phyloP scores from a whole-genome alignment of 2,797 vertebrate species.

The Channa striata region DNA sequence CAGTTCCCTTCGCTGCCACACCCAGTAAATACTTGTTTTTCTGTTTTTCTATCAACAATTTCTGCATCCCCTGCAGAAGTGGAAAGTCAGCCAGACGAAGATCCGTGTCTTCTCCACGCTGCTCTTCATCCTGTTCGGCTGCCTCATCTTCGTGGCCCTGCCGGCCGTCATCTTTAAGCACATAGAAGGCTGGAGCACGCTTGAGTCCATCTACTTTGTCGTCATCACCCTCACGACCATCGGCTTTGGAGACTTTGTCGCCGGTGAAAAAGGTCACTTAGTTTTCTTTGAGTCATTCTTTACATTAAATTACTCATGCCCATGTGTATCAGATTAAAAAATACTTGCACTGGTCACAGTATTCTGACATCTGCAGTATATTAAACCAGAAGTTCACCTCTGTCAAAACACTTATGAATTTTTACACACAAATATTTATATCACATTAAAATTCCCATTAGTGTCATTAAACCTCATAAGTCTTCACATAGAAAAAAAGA shows the following conservation, averaged over 20 bases:
- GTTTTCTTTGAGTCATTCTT: constrained; percentile 17
- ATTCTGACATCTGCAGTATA: constrained; percentile 7
- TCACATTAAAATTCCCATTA: background rate
- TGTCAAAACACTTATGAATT: background rate
- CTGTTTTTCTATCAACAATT: background rate
- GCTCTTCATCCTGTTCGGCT: constrained; percentile 97
- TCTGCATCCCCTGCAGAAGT: constrained; percentile 84
- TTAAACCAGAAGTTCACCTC: too few species aligned
- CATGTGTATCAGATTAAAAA: constrained; percentile 18
- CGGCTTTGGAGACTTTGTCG: constrained; percentile 98
- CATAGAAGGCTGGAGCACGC: constrained; percentile 96
- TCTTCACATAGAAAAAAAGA: too few species aligned
- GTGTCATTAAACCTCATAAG: too few species aligned
- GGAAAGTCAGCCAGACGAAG: constrained; percentile 99
- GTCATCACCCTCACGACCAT: constrained; percentile 99
- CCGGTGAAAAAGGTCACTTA: constrained; percentile 85
- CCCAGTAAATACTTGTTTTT: too few species aligned
- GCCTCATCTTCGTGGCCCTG: constrained; percentile 96
- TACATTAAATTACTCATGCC: background rate
- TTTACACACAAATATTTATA: background rate
- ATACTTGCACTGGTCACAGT: background rate
- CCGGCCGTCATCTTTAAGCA: constrained; percentile 97
- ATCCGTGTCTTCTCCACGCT: constrained; percentile 97
- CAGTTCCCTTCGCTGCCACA: background rate
- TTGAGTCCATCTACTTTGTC: constrained; percentile 98